A percentile compares a stretch with the other conserved stretches of the same genome.
phyloP scores from a whole-genome alignment of 2,113 vertebrate genomes.

The Anoplopoma fimbria region DNA sequence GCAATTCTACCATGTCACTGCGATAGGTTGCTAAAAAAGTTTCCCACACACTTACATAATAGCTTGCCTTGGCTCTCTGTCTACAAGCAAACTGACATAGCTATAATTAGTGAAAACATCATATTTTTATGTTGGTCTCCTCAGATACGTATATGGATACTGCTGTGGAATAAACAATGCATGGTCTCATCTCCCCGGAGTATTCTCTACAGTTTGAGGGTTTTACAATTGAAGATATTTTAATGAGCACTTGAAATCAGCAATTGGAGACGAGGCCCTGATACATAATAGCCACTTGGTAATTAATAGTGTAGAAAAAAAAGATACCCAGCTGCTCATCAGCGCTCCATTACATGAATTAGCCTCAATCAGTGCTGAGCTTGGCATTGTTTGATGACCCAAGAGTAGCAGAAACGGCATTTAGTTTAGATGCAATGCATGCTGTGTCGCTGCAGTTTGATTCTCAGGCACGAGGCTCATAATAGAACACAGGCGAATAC shows the following conservation, averaged over 20 bases:
- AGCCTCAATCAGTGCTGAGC: constrained; percentile 41
- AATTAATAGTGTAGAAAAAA: constrained; percentile 61
- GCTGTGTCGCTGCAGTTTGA: background rate
- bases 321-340: constrained; percentile 63
- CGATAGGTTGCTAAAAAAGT: background rate
- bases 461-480: constrained; percentile 32
- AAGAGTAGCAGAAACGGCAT: constrained; percentile 9
- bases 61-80: background rate
- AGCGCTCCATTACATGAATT: constrained; percentile 43
- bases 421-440: background rate
- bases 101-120: background rate
- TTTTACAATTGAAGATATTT: constrained; percentile 54
- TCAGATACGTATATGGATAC: background rate
- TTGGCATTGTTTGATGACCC: constrained; percentile 12
- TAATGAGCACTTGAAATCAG: constrained; percentile 47
- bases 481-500: constrained; percentile 27
- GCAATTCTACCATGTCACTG: background rate
- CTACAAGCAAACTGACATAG: constrained; percentile 3
- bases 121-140: background rate
- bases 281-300: constrained; percentile 49
- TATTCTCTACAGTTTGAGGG: no score
- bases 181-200: no score
- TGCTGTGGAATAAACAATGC: constrained; percentile 4
- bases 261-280: constrained; percentile 41
- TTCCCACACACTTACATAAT: background rate